Base-by-base conservation (phyloP, 2,797 vertebrate genomes). In the Heteromormyrus szaboi region DNA sequence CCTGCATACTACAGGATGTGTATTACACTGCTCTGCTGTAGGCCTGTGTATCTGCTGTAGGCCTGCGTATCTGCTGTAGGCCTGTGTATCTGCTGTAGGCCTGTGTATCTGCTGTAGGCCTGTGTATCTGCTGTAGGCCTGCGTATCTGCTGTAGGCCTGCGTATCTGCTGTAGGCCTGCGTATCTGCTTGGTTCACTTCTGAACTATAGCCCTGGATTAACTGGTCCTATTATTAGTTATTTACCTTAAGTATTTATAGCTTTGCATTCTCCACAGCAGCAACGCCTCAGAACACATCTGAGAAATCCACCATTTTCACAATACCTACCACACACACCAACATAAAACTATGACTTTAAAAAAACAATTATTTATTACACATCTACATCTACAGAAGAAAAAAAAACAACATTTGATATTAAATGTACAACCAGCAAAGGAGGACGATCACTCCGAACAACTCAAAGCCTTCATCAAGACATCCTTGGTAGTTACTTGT, bases 401-500 rank as follows among this genome's bases (percentile, higher is more conserved):
- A 33, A n/a, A 51, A 68, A 29, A 29, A 4, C 25, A 25, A 68
- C 25, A 12, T 72, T 2, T 17, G 29, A 76, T 17, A 76, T 72
- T 72, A 72, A 37, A 72, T 37, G 68, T 76, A 41, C 2, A 4
- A 72, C 4, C 17, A 6, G 65, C 29, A 72, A 72, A 72, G 12
- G 68, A 41, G 33, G 68, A 19, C 14, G 68, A 22, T 19, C 19
- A 46, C 41, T 44, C n/a, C 19, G 9, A 81, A 81, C 19, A 22
- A 81, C 76, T 22, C 51, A 54, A 85, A 85, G 83, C 51, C 29
- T 53, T 54, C 83, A 85, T 50, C 37, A n/a, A 54, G 51, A 54
- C 84, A 85, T 37, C 48, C 84, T 29, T 85, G 84, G 84, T 54
- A 85, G 50, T 37, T 85, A 53, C 29, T 85, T 85, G 84, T 85